Base-by-base conservation (phyloP, 30 jellyfish, hydroid and myxozoan genomes). In the Cassiopea andromeda region DNA sequence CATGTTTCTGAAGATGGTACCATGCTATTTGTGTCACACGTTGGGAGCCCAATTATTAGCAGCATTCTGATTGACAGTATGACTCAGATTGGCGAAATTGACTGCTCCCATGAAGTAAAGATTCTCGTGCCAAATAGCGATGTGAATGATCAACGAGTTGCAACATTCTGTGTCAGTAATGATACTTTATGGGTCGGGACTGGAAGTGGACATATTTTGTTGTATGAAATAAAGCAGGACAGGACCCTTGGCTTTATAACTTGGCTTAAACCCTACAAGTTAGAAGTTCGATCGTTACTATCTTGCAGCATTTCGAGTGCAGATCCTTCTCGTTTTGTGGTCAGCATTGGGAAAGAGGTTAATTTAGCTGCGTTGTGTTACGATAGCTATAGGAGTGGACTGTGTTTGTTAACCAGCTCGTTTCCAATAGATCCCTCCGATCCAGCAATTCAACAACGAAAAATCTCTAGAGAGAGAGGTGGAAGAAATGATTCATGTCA, bases 111-210 rank as follows among this genome's bases (percentile, higher is more conserved):
- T 16, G 87, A 68, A 69, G 64, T 95, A 16, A 81, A 84, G 46
- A 79, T 48, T 68, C 86, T 74, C 44, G 38, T 59, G 1, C 98
- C 98, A 6, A 84, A 50, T 45, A 80, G 94, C 61, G 96, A 87
- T 57, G 71, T 7, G 0, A 64, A n/a, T 48, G 99, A 95, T 69
- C 92, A 79, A 46, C 71, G 98, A n/a, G 97, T 95, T 60, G 77
- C 98, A 46, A 71, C 94, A n/a, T 77, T 95, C 79, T 83, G 94
- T 66, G 87, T 87, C 48, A 89, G 69, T 44, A 54, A 57, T 16
- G 98, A 95, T 85, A 90, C 95, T 9, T 49, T 95, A 43, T 95
- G 99, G 99, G 79, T 90, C 82, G 99, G 99, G 7, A 95, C 96
- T 48, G 98, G 99, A 44, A 95, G 99, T 57, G 99, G 99, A 2